Evolutionary conservation across 1,140 invertebrate genomes (phyloP).

Genomic region (Mesaphorura yosii): DNA sequence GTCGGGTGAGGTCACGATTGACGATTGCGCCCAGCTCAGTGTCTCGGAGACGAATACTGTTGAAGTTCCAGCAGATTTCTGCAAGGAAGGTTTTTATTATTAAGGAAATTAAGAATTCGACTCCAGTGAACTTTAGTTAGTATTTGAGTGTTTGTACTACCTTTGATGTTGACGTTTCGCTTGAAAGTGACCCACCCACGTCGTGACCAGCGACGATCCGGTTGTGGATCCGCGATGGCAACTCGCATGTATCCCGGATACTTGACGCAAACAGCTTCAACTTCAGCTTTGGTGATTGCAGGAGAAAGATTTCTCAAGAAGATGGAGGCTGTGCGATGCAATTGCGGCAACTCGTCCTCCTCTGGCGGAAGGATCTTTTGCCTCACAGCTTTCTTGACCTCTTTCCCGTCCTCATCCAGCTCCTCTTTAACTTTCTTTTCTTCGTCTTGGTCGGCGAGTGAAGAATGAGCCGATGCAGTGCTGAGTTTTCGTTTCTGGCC

Average conservation of each 20-base stretch:
- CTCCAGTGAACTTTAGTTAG: too few species aligned
- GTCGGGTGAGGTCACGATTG: slow-evolving; percentile 80
- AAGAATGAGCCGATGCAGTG: slow-evolving; percentile 29
- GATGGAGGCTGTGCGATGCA: slow-evolving; percentile 92
- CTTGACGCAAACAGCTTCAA: slow-evolving; percentile 90
- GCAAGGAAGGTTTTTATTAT: too few species aligned
- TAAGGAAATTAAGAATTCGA: background rate
- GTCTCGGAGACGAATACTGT: slow-evolving; percentile 84
- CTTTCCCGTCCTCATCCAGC: slow-evolving; percentile 13
- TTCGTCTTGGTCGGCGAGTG: slow-evolving; percentile 28
- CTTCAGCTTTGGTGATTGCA: slow-evolving; percentile 89
- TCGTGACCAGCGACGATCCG: slow-evolving; percentile 86
- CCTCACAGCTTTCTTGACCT: slow-evolving; percentile 34
- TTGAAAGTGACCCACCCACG: slow-evolving; percentile 98
- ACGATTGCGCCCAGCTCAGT: slow-evolving; percentile 88
- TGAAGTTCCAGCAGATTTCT: slow-evolving; percentile 98
- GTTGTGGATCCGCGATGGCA: slow-evolving; percentile 89
- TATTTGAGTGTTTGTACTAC: too few species aligned
- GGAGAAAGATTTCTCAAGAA: slow-evolving; percentile 92
- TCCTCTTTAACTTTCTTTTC: slow-evolving; percentile 36
- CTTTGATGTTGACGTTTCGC: slow-evolving; percentile 89
- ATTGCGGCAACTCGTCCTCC: slow-evolving; percentile 36
- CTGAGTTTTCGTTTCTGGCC: slow-evolving; percentile 35
- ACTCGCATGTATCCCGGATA: slow-evolving; percentile 93
- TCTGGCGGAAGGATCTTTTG: slow-evolving; percentile 10